These are phyloP conservation scores for Machimus atricapillus DNA, from an alignment of 2,888 invertebrate species.

Conservation along the genomic window DNA sequence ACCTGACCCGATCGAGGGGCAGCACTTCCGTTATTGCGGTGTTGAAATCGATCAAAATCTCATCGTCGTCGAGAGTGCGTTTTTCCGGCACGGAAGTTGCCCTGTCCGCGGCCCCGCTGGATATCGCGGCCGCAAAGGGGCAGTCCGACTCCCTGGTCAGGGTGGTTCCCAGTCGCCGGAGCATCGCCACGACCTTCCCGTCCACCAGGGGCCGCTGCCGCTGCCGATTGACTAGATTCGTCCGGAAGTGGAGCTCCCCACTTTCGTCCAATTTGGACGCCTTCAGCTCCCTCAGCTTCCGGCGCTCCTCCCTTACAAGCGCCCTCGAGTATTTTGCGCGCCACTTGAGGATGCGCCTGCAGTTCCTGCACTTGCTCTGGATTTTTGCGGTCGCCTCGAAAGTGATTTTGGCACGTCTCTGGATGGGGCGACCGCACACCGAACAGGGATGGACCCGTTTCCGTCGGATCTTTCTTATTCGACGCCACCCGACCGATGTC, in stretches of 20 bases:
- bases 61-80: slow-evolving; percentile 51
- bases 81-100: neutral
- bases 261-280: slow-evolving; percentile 37
- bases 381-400: neutral
- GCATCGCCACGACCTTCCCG: slow-evolving; percentile 60
- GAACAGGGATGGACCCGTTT: slow-evolving; percentile 52
- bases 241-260: slow-evolving; percentile 21
- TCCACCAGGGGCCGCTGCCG: slow-evolving; percentile 54
- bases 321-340: slow-evolving; percentile 49
- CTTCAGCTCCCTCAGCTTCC: slow-evolving; percentile 38
- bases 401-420: slow-evolving; percentile 31
- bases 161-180: slow-evolving; percentile 58
- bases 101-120: neutral
- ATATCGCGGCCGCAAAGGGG: neutral
- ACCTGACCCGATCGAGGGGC: slow-evolving; percentile 27
- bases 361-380: slow-evolving; percentile 52
- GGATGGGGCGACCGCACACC: slow-evolving; percentile 49
- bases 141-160: slow-evolving; percentile 52
- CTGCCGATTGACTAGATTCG: slow-evolving; percentile 34
- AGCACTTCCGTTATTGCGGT: slow-evolving; percentile 60
- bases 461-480: slow-evolving; percentile 46
- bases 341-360: slow-evolving; percentile 52
- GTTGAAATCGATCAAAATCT: slow-evolving; percentile 60
- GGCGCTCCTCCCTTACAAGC: slow-evolving; percentile 44
- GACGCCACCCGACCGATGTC: slow-evolving; percentile 38